Evolutionary conservation across 2,888 invertebrate genomes (phyloP), one percentile per base, ranked within the genome.

Genomic region (Ichneumon xanthorius): DNA sequence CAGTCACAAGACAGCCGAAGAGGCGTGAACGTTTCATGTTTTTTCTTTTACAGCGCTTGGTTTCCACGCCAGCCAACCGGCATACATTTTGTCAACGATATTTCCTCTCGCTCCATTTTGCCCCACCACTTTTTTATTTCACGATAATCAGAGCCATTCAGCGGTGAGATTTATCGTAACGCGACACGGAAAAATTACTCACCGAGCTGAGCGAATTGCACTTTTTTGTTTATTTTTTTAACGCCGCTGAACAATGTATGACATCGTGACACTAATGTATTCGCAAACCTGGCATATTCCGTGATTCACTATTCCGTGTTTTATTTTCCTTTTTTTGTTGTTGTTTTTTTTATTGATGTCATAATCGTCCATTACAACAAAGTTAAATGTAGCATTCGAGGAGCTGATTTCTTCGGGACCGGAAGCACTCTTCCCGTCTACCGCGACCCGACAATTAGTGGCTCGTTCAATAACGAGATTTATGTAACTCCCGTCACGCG

Each of bases 121-220:
- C 33, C 67, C 53, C 11, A 33, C 65, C 2, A 7, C 26, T 61
- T 48, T 48, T 53, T 30, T 72, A 14, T 80, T 65, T 45, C 22
- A 84, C 48, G 89, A 88, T 89, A 89, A 90, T 90, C 87, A 88
- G 85, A 86, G 77, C 88, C 86, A 90, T 90, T 90, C 90, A 89
- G 88, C 85, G 85, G 85, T 70, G 80, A 90, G 88, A 89, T 89
- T 90, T 89, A 87, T 89, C 63, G 89, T 89, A 88, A 89, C 88
- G 84, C 84, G 71, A 68, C 77, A 19, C 78, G 58, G 26, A 78
- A 58, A 72, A 70, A 79, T 73, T 68, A 30, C 33, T 78, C 73
- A 48, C 6, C 22, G 40, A 45, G 26, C 30, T n/a, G 33, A 26
- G 48, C 61, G 61, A 33, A 40, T 53, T 55, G 6, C 37, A 55